Evolutionary conservation across 2,797 vertebrate genomes (phyloP).

Genomic region (Pampus argenteus): DNA sequence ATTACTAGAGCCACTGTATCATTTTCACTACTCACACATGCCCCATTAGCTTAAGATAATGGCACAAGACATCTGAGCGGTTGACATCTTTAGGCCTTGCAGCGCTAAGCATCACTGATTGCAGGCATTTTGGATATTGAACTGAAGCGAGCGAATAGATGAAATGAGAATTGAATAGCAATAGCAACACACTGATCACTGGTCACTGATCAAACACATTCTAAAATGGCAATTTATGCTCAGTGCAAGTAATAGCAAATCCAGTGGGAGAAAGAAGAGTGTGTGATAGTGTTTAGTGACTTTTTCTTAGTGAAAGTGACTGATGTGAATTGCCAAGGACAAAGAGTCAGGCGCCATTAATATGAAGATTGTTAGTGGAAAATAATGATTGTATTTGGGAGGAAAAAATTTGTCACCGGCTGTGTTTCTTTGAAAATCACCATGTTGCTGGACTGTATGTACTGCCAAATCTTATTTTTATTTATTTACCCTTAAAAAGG

Average conservation of each 20-base stretch:
- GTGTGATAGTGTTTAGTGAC: not conserved
- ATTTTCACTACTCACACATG: constrained; percentile 49
- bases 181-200: constrained; percentile 22
- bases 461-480: not conserved
- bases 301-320: not conserved
- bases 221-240: constrained; percentile 17
- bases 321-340: not conserved
- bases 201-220: constrained; percentile 25
- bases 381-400: not conserved
- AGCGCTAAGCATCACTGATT: constrained; percentile 49
- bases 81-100: constrained; percentile 56
- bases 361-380: not conserved
- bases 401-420: constrained; percentile 1
- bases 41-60: constrained; percentile 69
- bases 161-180: constrained; percentile 39
- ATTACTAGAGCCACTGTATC: constrained; percentile 41
- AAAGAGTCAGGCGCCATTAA: not conserved
- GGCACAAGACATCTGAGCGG: constrained; percentile 3
- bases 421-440: constrained; percentile 5
- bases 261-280: not conserved
- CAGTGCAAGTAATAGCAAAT: constrained; percentile 19
- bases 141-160: constrained; percentile 36
- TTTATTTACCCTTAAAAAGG: not conserved
- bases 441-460: not conserved
- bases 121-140: constrained; percentile 45